These are phyloP conservation scores for Pithys albifrons DNA, from an alignment of 2,113 vertebrate species.

Conservation along the genomic window DNA sequence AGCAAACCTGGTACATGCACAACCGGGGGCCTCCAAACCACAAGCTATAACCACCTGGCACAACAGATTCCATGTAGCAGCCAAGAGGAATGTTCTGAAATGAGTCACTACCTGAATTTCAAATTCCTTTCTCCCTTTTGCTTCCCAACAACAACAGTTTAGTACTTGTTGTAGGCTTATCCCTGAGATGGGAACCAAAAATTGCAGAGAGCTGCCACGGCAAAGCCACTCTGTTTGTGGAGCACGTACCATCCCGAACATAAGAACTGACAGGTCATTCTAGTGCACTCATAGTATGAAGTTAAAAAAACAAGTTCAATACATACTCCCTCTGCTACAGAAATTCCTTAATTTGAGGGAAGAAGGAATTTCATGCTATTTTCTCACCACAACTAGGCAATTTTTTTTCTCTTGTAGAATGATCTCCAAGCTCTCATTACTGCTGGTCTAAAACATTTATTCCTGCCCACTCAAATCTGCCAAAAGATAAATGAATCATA, in stretches of 20 bases:
- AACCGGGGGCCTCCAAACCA: background rate
- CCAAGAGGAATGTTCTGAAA: background rate
- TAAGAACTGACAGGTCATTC: background rate
- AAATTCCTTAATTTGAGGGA: background rate
- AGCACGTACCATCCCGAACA: background rate
- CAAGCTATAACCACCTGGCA: background rate
- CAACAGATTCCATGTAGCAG: background rate
- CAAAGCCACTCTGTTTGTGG: background rate
- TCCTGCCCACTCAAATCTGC: constrained; percentile 54
- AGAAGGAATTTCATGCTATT: background rate
- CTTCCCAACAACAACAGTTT: background rate
- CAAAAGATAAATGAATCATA: constrained; percentile 64
- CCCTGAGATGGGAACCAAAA: background rate
- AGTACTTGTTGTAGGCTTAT: background rate
- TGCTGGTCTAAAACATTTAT: constrained; percentile 47
- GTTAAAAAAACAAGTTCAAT: background rate
- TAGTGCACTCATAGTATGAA: background rate
- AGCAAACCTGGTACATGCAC: background rate
- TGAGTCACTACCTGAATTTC: background rate
- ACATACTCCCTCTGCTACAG: background rate
- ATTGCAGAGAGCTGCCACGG: background rate
- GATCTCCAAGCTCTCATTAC: constrained; percentile 51
- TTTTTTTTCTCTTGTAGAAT: background rate
- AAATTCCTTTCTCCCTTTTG: background rate
- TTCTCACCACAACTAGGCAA: background rate